These are phyloP conservation scores for Anas platyrhynchos DNA, from an alignment of 2,113 vertebrate species.

Conservation along the genomic window DNA sequence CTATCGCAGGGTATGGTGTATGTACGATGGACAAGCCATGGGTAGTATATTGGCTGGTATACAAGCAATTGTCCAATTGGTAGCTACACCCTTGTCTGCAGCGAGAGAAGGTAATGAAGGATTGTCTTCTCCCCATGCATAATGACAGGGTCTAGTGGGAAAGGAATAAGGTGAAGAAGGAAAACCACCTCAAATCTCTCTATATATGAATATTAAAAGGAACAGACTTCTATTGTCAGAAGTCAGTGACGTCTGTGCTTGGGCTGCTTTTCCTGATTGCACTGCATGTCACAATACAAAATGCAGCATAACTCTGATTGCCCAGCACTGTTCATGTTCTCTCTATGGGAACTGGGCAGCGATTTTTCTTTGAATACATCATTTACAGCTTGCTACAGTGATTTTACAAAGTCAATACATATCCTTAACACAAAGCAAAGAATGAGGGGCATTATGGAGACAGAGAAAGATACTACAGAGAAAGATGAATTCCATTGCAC, in stretches of 20 bases:
- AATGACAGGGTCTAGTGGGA: neutral
- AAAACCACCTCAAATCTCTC: neutral
- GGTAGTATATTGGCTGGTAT: neutral
- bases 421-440: conserved; percentile 59
- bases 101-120: neutral
- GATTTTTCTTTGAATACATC: conserved; percentile 64
- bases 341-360: conserved; percentile 43
- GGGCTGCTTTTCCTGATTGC: conserved; percentile 38
- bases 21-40: neutral
- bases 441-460: conserved; percentile 59
- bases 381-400: conserved; percentile 53
- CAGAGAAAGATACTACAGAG: conserved; percentile 21
- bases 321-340: conserved; percentile 34
- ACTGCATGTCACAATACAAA: conserved; percentile 52
- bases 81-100: neutral
- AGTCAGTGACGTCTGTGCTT: conserved; percentile 2
- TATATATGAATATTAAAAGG: neutral
- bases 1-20: neutral
- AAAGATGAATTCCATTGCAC: conserved; percentile 50
- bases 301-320: conserved; percentile 50
- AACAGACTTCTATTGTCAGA: conserved; percentile 29
- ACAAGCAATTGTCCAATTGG: neutral
- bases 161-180: conserved; percentile 17
- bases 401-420: conserved; percentile 63
- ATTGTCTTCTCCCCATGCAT: neutral